Conservation (phyloP, 2,888 invertebrate genomes). For the Orthosia cruda region DNA sequence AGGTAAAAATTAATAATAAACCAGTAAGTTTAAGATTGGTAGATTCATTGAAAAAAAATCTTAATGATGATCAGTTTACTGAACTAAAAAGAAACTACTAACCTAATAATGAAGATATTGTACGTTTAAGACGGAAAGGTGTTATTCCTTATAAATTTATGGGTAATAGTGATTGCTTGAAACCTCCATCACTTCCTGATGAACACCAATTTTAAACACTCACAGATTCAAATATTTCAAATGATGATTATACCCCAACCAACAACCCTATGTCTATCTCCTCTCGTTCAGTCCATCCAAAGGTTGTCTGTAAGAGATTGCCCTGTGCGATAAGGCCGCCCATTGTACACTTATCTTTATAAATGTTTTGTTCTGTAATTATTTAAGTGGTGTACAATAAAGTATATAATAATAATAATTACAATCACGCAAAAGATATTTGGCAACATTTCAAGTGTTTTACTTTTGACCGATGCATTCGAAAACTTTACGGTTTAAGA, state of each 20-base stretch:
- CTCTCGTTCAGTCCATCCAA: no score
- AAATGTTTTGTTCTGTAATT: no score
- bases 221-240: conserved; percentile 23
- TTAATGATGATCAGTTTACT: conserved; percentile 24
- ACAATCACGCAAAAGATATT: conserved; percentile 28
- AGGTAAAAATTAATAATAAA: conserved; percentile 32
- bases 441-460: conserved; percentile 15
- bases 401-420: no score
- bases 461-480: conserved; percentile 53
- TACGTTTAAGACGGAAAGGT: conserved; percentile 35
- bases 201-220: conserved; percentile 10
- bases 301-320: no score
- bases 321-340: no score
- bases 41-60: conserved; percentile 18
- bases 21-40: conserved; percentile 14
- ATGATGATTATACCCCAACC: conserved; percentile 40
- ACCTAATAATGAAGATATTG: conserved; percentile 26
- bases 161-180: conserved; percentile 20
- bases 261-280: no score
- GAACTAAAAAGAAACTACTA: conserved; percentile 25
- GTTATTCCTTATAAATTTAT: conserved; percentile 45
- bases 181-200: conserved; percentile 17
- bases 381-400: no score
- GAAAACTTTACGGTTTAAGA: no score
- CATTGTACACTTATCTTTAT: no score